phyloP scores from a whole-genome alignment of 1,140 invertebrate genomes.

The Diachasma alloeum region DNA sequence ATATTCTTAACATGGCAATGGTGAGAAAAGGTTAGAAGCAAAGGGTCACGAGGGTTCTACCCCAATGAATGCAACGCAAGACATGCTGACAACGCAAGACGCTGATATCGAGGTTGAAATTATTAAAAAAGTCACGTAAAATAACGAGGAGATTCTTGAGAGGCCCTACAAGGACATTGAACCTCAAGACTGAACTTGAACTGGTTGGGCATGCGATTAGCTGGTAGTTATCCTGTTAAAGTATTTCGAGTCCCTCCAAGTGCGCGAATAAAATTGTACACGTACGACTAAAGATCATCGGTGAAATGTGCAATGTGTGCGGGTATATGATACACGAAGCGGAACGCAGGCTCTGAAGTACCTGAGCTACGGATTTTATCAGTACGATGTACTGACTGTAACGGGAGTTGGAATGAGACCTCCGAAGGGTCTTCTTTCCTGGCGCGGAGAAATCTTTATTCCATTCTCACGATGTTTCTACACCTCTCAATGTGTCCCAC shows the following conservation, averaged over 20 bases:
- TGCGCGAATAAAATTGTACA: too few species aligned
- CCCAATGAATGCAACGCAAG: too few species aligned
- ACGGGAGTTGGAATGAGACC: background rate
- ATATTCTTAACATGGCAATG: too few species aligned
- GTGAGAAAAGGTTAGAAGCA: too few species aligned
- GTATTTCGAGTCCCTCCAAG: background rate
- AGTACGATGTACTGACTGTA: background rate
- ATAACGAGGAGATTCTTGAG: background rate
- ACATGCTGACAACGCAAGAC: too few species aligned
- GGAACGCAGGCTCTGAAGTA: background rate
- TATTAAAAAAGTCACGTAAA: background rate
- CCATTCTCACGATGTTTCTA: background rate
- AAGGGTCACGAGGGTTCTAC: too few species aligned
- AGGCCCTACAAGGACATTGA: slow-evolving; percentile 44
- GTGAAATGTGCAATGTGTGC: background rate
- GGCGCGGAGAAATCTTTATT: background rate
- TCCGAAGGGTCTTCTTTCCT: background rate
- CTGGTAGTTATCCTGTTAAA: slow-evolving; percentile 40
- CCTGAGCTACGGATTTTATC: background rate
- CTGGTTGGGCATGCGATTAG: slow-evolving; percentile 41
- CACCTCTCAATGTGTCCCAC: slow-evolving; percentile 6
- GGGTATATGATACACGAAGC: background rate
- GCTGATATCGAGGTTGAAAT: background rate
- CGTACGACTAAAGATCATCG: background rate
- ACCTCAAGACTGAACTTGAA: slow-evolving; percentile 53